phyloP scores from a whole-genome alignment of 92 coral and sea anemone genomes.

The Paramuricea clavata region DNA sequence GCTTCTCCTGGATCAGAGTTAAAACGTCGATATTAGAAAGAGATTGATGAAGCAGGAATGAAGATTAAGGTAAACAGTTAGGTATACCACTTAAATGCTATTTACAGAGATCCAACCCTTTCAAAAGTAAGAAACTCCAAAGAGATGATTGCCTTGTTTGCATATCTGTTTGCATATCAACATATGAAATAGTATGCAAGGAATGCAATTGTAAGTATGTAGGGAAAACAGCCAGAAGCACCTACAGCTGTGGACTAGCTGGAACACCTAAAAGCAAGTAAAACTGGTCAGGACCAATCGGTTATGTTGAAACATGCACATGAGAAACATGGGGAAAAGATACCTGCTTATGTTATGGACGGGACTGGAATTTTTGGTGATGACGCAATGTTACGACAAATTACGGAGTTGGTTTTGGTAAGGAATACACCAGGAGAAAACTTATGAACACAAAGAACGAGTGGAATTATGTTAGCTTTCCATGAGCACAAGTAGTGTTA shows the following conservation, averaged over 20 bases:
- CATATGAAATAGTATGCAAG: neutral
- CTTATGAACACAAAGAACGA: no score
- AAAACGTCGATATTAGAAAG: slow-evolving; percentile 28
- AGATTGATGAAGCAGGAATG: slow-evolving; percentile 31
- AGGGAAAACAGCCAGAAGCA: slow-evolving; percentile 40
- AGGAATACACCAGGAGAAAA: no score
- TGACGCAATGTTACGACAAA: slow-evolving; percentile 43
- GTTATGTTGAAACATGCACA: slow-evolving; percentile 42
- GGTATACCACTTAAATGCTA: slow-evolving; percentile 45
- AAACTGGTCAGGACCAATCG: slow-evolving; percentile 31
- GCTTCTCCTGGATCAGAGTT: slow-evolving; percentile 61
- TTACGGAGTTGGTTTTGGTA: no score
- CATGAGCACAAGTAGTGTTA: no score
- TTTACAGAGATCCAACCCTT: slow-evolving; percentile 58
- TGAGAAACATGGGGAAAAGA: slow-evolving; percentile 34
- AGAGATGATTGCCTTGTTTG: slow-evolving; percentile 51
- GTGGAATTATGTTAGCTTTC: no score
- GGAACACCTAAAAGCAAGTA: slow-evolving; percentile 32
- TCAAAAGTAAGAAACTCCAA: slow-evolving; percentile 28
- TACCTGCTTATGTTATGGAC: slow-evolving; percentile 8
- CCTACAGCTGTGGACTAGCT: no score
- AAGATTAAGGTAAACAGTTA: slow-evolving; percentile 55
- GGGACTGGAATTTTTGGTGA: slow-evolving; percentile 21
- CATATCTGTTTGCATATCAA: slow-evolving; percentile 29
- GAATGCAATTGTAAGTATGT: slow-evolving; percentile 11